These are phyloP conservation scores for Dasyurus viverrinus DNA, from an alignment of 2,113 vertebrate genomes.

Conservation along the genomic window DNA sequence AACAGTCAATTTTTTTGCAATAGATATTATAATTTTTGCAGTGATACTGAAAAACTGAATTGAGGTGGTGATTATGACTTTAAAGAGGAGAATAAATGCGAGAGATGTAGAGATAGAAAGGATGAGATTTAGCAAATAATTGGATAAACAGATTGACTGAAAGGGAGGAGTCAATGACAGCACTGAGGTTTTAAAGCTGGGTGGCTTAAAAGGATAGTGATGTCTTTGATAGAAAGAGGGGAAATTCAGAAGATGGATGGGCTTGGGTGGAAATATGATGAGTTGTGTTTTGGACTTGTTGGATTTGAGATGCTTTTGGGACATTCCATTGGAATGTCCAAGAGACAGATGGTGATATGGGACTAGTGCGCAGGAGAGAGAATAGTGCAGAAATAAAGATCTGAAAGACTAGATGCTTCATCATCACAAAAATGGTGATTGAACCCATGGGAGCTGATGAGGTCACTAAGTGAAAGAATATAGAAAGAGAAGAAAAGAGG, in stretches of 20 bases:
- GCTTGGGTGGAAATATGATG: background rate
- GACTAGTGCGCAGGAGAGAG: background rate
- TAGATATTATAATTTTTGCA: background rate
- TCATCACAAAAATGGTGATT: background rate
- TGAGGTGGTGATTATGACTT: background rate
- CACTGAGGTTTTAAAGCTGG: background rate
- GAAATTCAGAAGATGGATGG: background rate
- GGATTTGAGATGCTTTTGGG: background rate
- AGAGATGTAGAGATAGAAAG: background rate
- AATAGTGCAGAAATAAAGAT: background rate
- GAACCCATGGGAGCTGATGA: background rate
- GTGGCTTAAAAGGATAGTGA: background rate
- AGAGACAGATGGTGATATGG: background rate
- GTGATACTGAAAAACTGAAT: background rate
- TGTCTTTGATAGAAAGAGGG: background rate
- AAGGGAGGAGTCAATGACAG: background rate
- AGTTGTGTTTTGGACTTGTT: background rate
- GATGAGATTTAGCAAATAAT: background rate
- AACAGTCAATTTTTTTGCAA: background rate
- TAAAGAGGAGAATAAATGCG: background rate
- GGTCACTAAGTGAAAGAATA: background rate
- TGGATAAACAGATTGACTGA: background rate
- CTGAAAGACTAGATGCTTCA: background rate
- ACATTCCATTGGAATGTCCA: background rate
- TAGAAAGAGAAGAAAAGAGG: background rate